A percentile compares a stretch with the other conserved stretches of the same genome.
Conservation (phyloP, 1,140 invertebrate genomes). For the Pteromalus puparum region DNA sequence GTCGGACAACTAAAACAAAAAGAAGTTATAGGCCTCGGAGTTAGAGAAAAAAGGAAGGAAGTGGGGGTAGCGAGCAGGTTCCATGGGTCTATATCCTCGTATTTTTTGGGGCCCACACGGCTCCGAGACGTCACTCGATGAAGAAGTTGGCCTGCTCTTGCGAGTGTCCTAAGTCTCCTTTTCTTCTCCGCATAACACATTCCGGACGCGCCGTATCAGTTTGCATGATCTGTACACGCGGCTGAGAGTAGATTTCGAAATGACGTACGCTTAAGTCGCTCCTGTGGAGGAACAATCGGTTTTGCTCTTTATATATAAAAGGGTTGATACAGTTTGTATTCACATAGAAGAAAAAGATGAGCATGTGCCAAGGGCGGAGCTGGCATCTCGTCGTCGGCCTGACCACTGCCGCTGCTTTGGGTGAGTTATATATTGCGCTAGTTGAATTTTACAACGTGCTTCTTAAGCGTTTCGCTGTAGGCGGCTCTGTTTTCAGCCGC, state of each 20-base stretch:
- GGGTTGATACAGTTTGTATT: no score
- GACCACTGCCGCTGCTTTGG: background rate
- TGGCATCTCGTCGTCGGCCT: background rate
- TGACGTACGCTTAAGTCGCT: background rate
- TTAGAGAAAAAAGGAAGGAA: background rate
- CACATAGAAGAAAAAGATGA: no score
- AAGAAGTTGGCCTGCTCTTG: background rate
- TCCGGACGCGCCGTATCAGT: background rate
- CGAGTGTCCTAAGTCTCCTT: background rate
- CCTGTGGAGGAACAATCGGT: no score
- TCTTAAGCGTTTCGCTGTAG: background rate
- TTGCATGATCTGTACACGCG: background rate
- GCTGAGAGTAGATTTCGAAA: background rate
- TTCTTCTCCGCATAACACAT: background rate
- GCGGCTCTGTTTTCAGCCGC: background rate
- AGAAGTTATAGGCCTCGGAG: background rate
- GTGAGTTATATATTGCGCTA: background rate
- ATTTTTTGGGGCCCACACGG: background rate
- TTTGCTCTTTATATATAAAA: no score
- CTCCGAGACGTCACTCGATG: slow-evolving; percentile 14
- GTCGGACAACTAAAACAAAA: background rate
- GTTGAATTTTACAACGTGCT: background rate
- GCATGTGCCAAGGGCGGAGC: background rate
- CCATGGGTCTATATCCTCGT: background rate
- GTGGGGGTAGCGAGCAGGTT: slow-evolving; percentile 7